phyloP scores from a whole-genome alignment of 2,888 invertebrate genomes.

The Petrophora chlorosata region DNA sequence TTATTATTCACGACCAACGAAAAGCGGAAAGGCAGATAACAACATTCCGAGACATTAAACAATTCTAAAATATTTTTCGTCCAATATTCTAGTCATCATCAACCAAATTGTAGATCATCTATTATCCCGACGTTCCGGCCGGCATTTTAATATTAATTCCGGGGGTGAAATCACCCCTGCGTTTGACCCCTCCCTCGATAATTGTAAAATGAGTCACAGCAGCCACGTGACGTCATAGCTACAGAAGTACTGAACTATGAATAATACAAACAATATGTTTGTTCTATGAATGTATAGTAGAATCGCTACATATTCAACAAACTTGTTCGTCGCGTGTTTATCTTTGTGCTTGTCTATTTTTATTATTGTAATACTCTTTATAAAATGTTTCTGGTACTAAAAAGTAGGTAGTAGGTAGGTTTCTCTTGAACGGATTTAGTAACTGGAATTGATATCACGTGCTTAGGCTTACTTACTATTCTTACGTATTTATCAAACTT shows the following conservation, averaged over 20 bases:
- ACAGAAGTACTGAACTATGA: constrained; percentile 22
- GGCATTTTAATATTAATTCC: constrained; percentile 68
- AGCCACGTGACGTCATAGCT: constrained; percentile 19
- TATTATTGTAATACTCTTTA: too few species aligned
- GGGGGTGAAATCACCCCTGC: constrained; percentile 50
- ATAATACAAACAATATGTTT: constrained; percentile 27
- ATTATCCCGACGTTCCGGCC: constrained; percentile 55
- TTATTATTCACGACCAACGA: too few species aligned
- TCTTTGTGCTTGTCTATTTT: too few species aligned
- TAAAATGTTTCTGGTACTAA: too few species aligned
- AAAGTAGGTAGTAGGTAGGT: too few species aligned
- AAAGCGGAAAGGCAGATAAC: background rate
- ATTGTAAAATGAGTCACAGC: constrained; percentile 61
- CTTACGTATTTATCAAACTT: too few species aligned
- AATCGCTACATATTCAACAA: background rate
- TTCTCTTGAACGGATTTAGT: too few species aligned
- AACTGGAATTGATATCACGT: too few species aligned
- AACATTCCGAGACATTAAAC: background rate
- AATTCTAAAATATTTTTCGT: background rate
- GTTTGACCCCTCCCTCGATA: constrained; percentile 55
- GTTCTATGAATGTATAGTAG: constrained; percentile 15
- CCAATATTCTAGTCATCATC: constrained; percentile 16
- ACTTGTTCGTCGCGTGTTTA: background rate
- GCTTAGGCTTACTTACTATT: too few species aligned
- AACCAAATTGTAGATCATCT: constrained; percentile 59